Conservation (phyloP, 2,797 vertebrate species). For the Pipistrellus pipistrellus region DNA sequence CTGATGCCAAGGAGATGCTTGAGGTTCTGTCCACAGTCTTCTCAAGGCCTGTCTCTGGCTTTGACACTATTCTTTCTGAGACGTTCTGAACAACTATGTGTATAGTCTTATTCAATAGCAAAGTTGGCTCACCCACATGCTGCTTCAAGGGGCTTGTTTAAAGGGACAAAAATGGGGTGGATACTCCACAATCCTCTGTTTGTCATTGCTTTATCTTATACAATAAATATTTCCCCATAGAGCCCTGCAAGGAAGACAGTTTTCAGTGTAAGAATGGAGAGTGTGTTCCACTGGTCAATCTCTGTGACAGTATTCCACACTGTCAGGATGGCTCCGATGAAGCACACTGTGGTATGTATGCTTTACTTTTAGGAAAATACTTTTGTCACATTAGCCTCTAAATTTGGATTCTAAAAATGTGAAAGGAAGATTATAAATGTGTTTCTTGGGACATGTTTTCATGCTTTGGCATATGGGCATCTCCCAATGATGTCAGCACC, state of each 20-base stretch:
- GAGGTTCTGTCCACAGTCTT: background rate
- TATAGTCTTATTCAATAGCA: background rate
- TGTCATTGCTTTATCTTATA: background rate
- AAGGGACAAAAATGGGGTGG: background rate
- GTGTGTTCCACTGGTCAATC: slow-evolving; percentile 88
- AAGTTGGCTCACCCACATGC: background rate
- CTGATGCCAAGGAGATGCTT: background rate
- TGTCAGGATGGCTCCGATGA: slow-evolving; percentile 94
- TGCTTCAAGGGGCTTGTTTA: background rate
- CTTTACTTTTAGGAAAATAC: slow-evolving; percentile 31
- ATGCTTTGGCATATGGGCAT: background rate
- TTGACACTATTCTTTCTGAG: background rate
- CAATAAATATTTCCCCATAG: slow-evolving; percentile 83
- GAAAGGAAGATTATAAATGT: background rate
- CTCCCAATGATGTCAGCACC: background rate
- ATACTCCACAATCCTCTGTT: background rate
- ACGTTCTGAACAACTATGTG: background rate
- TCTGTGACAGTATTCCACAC: slow-evolving; percentile 90
- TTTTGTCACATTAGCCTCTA: background rate
- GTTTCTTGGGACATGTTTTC: background rate
- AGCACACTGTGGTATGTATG: slow-evolving; percentile 91
- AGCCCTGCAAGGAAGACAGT: slow-evolving; percentile 87
- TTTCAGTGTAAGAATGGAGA: slow-evolving; percentile 91
- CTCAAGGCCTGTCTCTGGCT: background rate
- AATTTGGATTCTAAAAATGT: background rate